Evolutionary conservation across 2,797 vertebrate genomes (phyloP).

Genomic region (Helarctos malayanus): DNA sequence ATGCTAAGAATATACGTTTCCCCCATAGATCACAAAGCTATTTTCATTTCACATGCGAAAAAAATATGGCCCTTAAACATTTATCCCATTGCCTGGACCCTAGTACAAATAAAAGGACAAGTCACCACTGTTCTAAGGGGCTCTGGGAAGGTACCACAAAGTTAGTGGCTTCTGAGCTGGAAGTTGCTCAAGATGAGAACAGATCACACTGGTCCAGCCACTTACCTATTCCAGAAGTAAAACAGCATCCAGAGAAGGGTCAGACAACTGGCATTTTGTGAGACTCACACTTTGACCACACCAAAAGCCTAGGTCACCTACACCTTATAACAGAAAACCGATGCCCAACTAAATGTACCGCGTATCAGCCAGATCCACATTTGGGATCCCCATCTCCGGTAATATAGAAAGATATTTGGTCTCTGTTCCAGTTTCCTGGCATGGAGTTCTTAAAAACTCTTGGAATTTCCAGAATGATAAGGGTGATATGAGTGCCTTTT

Average conservation of each 20-base stretch:
- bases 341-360: not conserved
- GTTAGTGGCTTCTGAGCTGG: not conserved
- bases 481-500: not conserved
- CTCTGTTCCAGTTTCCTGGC: not conserved
- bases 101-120: not conserved
- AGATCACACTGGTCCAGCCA: not conserved
- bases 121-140: not conserved
- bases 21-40: not conserved
- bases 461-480: not conserved
- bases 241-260: not conserved
- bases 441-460: conserved; percentile 4
- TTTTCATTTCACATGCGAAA: conserved; percentile 43
- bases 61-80: not conserved
- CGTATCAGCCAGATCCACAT: not conserved
- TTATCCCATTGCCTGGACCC: not conserved
- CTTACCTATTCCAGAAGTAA: not conserved
- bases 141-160: not conserved
- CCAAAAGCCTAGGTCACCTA: not conserved
- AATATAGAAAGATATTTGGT: not conserved
- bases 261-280: not conserved
- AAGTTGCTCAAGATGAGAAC: not conserved
- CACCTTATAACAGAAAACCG: not conserved
- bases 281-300: not conserved
- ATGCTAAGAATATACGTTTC: not conserved
- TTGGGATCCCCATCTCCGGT: not conserved